A percentile compares a stretch with the other conserved stretches of the same genome.
These are phyloP conservation scores for Muscicapa adusta DNA, from an alignment of 2,113 vertebrate genomes.

Conservation along the genomic window DNA sequence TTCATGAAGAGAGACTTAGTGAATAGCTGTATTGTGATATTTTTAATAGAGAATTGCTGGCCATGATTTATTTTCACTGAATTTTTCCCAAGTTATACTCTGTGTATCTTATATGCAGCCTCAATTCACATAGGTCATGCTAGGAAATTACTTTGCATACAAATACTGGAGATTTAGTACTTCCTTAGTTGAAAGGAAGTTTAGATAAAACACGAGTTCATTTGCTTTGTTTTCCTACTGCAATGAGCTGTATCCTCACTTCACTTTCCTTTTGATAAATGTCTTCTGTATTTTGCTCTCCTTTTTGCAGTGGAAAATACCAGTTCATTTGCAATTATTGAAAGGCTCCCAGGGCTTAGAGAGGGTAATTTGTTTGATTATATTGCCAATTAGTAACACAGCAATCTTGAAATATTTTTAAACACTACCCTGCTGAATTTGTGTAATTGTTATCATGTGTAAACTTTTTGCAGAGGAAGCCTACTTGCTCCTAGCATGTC, in stretches of 20 bases:
- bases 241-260: neutral
- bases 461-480: neutral
- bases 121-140: neutral
- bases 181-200: neutral
- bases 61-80: neutral
- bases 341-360: neutral
- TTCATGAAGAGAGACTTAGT: neutral
- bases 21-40: neutral
- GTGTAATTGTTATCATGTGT: neutral
- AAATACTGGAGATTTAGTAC: neutral
- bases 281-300: neutral
- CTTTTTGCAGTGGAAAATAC: neutral
- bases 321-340: neutral
- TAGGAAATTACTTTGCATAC: neutral
- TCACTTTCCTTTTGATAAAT: neutral
- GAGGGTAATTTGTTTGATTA: neutral
- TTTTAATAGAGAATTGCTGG: neutral
- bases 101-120: neutral
- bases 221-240: neutral
- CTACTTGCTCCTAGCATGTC: neutral
- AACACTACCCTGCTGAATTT: neutral
- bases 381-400: neutral
- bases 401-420: neutral
- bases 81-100: neutral
- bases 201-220: neutral